Conservation (phyloP, 1,140 invertebrate species). For the Scylla paramamosain region DNA sequence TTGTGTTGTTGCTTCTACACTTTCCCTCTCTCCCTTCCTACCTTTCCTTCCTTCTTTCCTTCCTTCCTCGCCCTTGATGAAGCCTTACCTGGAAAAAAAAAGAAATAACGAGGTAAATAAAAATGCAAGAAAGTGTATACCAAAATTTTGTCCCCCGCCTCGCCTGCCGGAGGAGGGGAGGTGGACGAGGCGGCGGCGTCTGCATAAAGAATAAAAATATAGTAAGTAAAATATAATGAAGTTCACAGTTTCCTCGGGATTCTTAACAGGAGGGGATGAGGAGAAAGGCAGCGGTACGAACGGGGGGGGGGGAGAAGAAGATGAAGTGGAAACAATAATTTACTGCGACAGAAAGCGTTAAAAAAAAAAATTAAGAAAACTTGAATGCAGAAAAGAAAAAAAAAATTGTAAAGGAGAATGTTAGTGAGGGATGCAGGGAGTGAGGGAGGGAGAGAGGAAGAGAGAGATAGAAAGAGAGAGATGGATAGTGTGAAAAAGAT, state of each 20-base stretch:
- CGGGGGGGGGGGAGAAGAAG: too few species aligned
- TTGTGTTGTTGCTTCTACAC: neutral
- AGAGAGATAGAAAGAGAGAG: neutral
- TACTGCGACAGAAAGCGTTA: too few species aligned
- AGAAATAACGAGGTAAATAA: neutral
- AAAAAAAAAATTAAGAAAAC: too few species aligned
- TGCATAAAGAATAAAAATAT: neutral
- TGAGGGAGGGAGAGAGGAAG: neutral
- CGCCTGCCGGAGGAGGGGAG: neutral
- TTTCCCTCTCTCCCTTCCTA: too few species aligned
- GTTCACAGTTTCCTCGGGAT: too few species aligned
- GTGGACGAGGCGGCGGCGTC: neutral
- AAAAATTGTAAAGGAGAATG: neutral
- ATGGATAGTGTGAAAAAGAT: neutral
- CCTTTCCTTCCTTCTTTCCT: neutral
- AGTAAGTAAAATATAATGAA: neutral
- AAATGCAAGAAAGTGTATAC: neutral
- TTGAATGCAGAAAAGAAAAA: too few species aligned
- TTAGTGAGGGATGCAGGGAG: too few species aligned
- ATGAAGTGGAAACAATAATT: too few species aligned
- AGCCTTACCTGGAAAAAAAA: constrained; percentile 10
- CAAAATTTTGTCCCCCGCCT: neutral
- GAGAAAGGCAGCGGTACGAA: too few species aligned
- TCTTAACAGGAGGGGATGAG: too few species aligned
- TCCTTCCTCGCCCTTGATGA: neutral